phyloP scores from a whole-genome alignment of 1,140 invertebrate genomes.

The Drosophila orosa region DNA sequence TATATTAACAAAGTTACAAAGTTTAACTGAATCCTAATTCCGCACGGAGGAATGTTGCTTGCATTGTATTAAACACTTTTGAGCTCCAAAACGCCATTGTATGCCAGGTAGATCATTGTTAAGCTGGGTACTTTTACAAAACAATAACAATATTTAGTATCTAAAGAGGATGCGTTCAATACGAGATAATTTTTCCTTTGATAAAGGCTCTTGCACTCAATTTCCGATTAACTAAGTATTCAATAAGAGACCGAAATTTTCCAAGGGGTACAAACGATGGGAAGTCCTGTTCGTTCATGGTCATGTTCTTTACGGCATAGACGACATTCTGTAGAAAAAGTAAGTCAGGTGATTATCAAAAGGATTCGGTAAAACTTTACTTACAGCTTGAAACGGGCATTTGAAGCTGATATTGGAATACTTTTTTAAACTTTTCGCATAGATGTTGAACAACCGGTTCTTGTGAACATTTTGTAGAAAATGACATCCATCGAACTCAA shows the following conservation, averaged over 20 bases:
- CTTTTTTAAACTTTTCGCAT: slow-evolving; percentile 25
- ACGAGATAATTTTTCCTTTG: slow-evolving; percentile 6
- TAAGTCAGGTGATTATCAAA: too few species aligned
- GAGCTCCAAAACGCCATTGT: neutral
- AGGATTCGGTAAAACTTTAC: neutral
- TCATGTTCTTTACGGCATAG: slow-evolving; percentile 40
- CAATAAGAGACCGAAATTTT: slow-evolving; percentile 20
- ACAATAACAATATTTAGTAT: neutral
- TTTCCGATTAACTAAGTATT: slow-evolving; percentile 24
- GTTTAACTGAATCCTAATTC: too few species aligned
- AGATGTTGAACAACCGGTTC: slow-evolving; percentile 37
- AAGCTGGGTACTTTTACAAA: neutral
- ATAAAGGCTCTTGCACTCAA: slow-evolving; percentile 5
- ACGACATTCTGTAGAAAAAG: slow-evolving; percentile 19
- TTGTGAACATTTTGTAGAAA: slow-evolving; percentile 34
- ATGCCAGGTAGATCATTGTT: neutral
- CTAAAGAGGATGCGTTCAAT: neutral
- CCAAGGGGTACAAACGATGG: slow-evolving; percentile 43
- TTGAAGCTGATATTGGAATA: slow-evolving; percentile 20
- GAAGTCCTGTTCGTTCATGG: slow-evolving; percentile 43
- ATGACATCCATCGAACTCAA: slow-evolving; percentile 30
- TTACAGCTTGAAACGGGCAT: slow-evolving; percentile 57
- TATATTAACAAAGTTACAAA: neutral
- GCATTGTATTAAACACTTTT: neutral
- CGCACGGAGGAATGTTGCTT: too few species aligned